Evolutionary conservation across 2,888 invertebrate genomes (phyloP), one percentile per base, ranked within the genome.

Genomic region (Adelognathus sp.): DNA sequence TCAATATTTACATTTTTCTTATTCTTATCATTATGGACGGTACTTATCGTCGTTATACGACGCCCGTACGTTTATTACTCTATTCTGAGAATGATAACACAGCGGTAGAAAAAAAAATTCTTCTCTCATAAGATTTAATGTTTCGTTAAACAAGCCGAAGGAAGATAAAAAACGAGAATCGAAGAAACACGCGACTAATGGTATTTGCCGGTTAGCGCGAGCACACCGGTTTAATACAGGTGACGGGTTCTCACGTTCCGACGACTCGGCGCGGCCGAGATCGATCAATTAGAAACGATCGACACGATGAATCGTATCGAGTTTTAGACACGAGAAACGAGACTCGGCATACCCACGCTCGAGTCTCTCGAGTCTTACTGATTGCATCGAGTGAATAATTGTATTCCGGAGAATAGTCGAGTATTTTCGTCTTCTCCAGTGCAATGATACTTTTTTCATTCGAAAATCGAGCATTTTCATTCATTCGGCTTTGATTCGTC

Each of bases 231-330:
- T 50, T n/a, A 52, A 79, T 76, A 71, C 79, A 72, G 79, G 72
- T 79, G 79, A 76, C 75, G 79, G n/a, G 71, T 79, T 75, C 75
- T 79, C 79, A 79, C 79, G 79, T 79, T 79, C 60, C 39, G 3
- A n/a, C n/a, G n/a, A n/a, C n/a, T n/a, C 56, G n/a, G 41, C 71
- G 63, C 75, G 71, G 50, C 11, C 54, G 50, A 72, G 75, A 76
- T 76, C 79, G 79, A 79, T 79, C 79, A 79, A 79, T 79, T 79
- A 79, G 79, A 79, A 76, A 56, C 79, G 79, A 79, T 79, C 79
- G 46, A 67, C 72, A 24, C 76, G 66, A 39, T 16, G 66, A 75
- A 79, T 75, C 79, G 74, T 63, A 78, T 70, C 21, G 63, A 71
- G 39, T 54, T 44, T n/a, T n/a, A 52, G 58, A 63, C 21, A 61